These are phyloP conservation scores for Pangasianodon gigas DNA, from an alignment of 2,113 vertebrate genomes.

Conservation along the genomic window DNA sequence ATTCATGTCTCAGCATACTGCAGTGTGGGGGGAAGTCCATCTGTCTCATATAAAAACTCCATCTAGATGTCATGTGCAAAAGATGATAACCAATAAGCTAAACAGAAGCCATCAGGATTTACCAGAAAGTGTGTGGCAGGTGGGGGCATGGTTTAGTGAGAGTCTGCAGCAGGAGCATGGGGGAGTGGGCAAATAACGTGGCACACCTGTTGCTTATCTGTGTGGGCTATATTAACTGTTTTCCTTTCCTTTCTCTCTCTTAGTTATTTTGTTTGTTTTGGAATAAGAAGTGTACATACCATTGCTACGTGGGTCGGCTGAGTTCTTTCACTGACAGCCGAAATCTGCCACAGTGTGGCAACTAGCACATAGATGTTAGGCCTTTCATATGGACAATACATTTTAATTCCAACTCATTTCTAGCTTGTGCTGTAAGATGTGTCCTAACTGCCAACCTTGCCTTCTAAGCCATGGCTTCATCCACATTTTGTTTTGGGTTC, in stretches of 20 bases:
- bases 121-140: neutral
- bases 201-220: neutral
- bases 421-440: neutral
- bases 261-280: neutral
- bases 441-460: no score
- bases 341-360: neutral
- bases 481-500: neutral
- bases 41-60: neutral
- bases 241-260: neutral
- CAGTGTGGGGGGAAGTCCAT: neutral
- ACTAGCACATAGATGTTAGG: neutral
- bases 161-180: neutral
- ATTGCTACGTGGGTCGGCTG: neutral
- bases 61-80: neutral
- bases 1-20: neutral
- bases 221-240: neutral
- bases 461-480: neutral
- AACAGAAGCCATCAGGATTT: neutral
- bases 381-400: neutral
- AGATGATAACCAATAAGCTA: neutral
- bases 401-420: neutral
- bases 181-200: neutral
- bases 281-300: neutral
- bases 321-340: neutral
- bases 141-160: neutral